Conservation (phyloP, 1,140 invertebrate genomes). For the Anastrepha ludens region DNA sequence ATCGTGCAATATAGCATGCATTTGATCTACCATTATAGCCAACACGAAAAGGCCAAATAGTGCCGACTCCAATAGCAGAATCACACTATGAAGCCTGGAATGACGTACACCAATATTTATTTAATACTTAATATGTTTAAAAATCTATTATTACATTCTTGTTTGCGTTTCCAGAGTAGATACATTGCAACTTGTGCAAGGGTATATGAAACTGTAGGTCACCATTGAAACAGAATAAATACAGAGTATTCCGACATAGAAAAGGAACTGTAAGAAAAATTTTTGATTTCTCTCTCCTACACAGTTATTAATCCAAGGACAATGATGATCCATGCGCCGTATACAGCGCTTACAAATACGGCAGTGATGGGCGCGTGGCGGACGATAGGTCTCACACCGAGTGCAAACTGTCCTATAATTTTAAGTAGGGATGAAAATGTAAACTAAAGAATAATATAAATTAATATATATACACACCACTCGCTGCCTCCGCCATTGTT, state of each 20-base stretch:
- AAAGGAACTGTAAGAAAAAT: conserved; percentile 93
- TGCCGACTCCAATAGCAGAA: conserved; percentile 87
- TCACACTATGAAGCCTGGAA: conserved; percentile 89
- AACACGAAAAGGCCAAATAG: conserved; percentile 93
- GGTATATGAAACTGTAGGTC: conserved; percentile 83
- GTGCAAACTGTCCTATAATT: conserved; percentile 82
- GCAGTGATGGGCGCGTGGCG: conserved; percentile 91
- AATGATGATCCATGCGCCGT: conserved; percentile 93
- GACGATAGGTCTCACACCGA: conserved; percentile 88
- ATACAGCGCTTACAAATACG: conserved; percentile 92
- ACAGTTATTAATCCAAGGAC: conserved; percentile 92
- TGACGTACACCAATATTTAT: conserved; percentile 24
- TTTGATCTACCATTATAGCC: conserved; percentile 92
- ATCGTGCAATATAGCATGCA: conserved; percentile 88
- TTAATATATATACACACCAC: conserved; percentile 75
- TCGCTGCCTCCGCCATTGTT: conserved; percentile 80
- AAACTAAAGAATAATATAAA: background rate
- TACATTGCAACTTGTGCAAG: conserved; percentile 82
- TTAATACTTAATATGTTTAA: background rate
- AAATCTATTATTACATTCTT: conserved; percentile 81
- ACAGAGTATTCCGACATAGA: conserved; percentile 83
- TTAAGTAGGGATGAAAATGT: background rate
- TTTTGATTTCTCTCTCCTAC: conserved; percentile 96
- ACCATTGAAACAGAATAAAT: conserved; percentile 84
- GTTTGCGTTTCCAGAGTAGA: conserved; percentile 83